phyloP scores from a whole-genome alignment of 1,140 invertebrate species.

The Nephila pilipes region DNA sequence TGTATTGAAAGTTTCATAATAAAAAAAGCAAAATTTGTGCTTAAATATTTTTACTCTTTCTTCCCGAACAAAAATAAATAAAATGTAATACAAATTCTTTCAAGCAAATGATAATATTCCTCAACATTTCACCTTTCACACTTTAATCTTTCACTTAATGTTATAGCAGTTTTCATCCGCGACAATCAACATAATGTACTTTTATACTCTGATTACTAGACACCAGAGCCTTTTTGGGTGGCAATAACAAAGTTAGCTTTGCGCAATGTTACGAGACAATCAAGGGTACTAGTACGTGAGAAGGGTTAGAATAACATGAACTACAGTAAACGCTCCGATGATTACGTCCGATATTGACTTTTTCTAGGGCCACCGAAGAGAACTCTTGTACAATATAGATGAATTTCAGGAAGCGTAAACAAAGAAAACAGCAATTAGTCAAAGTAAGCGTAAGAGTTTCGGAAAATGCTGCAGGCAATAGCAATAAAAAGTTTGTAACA shows the following conservation, averaged over 20 bases:
- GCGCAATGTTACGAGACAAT: slow-evolving; percentile 25
- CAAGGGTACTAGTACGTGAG: not conserved
- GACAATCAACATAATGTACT: slow-evolving; percentile 11
- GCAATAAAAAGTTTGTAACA: not conserved
- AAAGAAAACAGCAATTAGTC: slow-evolving; percentile 10
- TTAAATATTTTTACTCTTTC: too few relatives aligned
- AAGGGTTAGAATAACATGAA: not conserved
- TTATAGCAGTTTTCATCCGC: too few relatives aligned
- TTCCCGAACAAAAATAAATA: too few relatives aligned
- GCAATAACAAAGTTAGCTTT: slow-evolving; percentile 24
- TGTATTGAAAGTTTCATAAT: too few relatives aligned
- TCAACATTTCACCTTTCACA: too few relatives aligned
- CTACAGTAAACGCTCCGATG: slow-evolving; percentile 26
- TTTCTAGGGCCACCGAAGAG: not conserved
- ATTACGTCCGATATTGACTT: slow-evolving; percentile 16
- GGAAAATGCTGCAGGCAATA: not conserved
- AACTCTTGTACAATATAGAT: not conserved
- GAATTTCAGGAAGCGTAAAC: not conserved
- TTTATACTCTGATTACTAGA: not conserved
- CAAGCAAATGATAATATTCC: too few relatives aligned
- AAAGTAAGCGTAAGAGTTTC: not conserved
- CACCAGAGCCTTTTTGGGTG: not conserved
- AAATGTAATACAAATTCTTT: too few relatives aligned
- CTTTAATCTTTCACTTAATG: too few relatives aligned
- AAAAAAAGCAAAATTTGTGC: too few relatives aligned